These are phyloP conservation scores for Maccullochella peelii DNA, from an alignment of 2,113 vertebrate species.

Conservation along the genomic window DNA sequence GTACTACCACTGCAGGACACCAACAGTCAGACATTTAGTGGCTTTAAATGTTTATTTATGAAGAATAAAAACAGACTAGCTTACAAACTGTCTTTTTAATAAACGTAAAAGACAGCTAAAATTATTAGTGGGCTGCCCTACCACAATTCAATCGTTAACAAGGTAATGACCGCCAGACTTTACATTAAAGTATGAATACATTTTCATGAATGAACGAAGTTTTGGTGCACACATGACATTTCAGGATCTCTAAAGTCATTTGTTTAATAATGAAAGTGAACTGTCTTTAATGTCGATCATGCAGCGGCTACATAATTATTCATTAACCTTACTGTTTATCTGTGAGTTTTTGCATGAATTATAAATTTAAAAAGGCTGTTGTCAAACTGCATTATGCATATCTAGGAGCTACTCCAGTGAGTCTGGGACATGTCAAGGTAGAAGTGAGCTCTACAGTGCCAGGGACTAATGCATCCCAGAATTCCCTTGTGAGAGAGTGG, in stretches of 20 bases:
- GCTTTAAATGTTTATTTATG: background rate
- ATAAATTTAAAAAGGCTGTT: conserved; percentile 34
- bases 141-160: too few relatives aligned
- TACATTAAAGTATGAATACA: too few relatives aligned
- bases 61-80: background rate
- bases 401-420: conserved; percentile 62
- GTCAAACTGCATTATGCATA: conserved; percentile 35
- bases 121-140: background rate
- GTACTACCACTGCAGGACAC: background rate
- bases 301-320: conserved; percentile 9
- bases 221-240: background rate
- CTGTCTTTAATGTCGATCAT: background rate
- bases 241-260: background rate
- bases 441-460: conserved; percentile 58
- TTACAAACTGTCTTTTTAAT: background rate
- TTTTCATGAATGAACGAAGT: background rate
- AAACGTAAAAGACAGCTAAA: background rate
- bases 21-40: background rate
- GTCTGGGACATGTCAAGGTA: conserved; percentile 68
- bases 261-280: background rate
- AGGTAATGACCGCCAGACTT: too few relatives aligned
- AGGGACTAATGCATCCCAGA: conserved; percentile 57
- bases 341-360: conserved; percentile 19
- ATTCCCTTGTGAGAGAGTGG: conserved; percentile 62
- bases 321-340: conserved; percentile 18